Evolutionary conservation across 2,113 vertebrate species (phyloP), one percentile per base, ranked within the genome.

Genomic region (Budorcas taxicolor): DNA sequence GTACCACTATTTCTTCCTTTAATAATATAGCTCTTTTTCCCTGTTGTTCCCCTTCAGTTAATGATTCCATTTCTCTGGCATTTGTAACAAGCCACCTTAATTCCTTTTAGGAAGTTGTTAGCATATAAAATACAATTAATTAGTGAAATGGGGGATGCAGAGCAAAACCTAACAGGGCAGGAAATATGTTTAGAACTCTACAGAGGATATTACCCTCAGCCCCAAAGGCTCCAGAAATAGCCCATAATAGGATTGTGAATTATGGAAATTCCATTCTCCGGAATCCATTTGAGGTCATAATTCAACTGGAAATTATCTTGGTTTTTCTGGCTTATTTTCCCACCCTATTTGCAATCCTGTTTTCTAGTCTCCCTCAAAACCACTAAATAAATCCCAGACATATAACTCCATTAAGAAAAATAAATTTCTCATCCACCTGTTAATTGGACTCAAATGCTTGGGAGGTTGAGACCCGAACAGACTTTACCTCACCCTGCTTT

Each of bases 401-500:
- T 96, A 91, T 93, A 97, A 95, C 89, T 97, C 71, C 91, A 94
- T 90, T 97, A 96, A 98, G 95, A 96, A 97, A 98, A 98, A 96
- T 90, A 97, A 95, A 96, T 97, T 84, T 97, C 80, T 76, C 88
- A 96, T 95, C 93, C 95, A 96, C 97, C 90, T 97, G 96, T 92
- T 98, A 98, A 96, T 67, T 81, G 71, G 62, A 97, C 55, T 93
- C 45, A 89, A 97, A 84, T 83, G 94, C 57, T 97, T 57, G 15
- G 40, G 55, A 19, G 31, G 53, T 92, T 58, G 71, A 95, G 40
- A 90, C 57, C 33, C 12, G 76, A 91, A 36, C 45, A 50, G 11
- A 16, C 13, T 92, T 78, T 64, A 82, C 50, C 47, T 31, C 47
- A 45, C 58, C 76, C 33, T 3, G 3, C 43, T 52, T 80, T 78